Evolutionary conservation across 2,113 vertebrate species (phyloP).

Genomic region (Cygnus buccinator): DNA sequence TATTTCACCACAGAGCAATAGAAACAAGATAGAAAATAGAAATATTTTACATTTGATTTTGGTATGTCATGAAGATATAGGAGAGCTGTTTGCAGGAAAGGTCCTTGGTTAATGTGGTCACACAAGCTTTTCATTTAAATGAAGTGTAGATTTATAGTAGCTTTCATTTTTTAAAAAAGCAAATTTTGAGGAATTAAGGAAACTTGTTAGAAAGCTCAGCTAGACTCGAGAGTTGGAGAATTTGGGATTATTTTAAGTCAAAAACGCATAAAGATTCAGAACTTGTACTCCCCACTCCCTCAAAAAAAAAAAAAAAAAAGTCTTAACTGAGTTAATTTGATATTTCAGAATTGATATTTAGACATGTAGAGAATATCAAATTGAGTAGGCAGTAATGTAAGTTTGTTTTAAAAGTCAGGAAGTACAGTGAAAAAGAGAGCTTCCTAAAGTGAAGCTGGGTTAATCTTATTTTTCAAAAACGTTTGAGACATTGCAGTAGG

Average conservation of each 20-base stretch:
- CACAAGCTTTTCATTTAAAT: not conserved
- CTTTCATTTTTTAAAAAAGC: not conserved
- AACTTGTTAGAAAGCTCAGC: not conserved
- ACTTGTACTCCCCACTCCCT: not conserved
- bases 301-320: not conserved
- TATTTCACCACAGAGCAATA: not conserved
- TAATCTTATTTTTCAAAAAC: not conserved
- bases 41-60: not conserved
- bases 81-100: not conserved
- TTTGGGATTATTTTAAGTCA: accelerated
- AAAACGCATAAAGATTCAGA: not conserved
- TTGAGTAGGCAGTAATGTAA: not conserved
- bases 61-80: not conserved
- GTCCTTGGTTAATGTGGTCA: not conserved
- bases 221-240: not conserved
- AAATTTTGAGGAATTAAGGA: not conserved
- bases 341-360: not conserved
- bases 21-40: not conserved
- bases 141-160: not conserved
- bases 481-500: accelerated
- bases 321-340: not conserved
- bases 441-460: not conserved
- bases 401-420: not conserved
- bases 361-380: not conserved
- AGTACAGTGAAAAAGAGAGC: not conserved